Base-by-base conservation (phyloP, 2,888 invertebrate species). In the Steinernema scapterisci region DNA sequence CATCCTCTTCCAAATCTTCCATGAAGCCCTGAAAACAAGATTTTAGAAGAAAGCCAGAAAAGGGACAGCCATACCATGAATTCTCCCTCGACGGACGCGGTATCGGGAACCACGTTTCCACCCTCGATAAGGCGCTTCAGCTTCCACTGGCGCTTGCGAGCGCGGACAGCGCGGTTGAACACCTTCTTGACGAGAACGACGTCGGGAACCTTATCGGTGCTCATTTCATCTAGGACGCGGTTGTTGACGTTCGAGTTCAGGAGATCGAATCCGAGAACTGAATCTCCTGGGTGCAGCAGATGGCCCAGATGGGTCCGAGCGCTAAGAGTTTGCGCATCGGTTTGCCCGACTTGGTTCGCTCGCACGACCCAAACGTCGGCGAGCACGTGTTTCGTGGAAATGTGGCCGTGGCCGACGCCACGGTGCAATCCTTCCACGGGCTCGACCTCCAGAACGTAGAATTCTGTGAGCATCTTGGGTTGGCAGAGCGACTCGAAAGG, bases 1-100 rank as follows among this genome's bases (percentile, higher is more conserved):
- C 92, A 89, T 99, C 96, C 89, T 99, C 97, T 89, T 99, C 99
- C 79, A 99, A 89, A 87, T 99, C 99, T 84, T 97, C 95, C 89
- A 97, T 90, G 90, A 99, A 99, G 83, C 75, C 73, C 77, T 80
- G 31, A 27, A 81, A 76, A 48, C 44, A 1, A 31, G 23, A 19
- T 21, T 71, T 74, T 43, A 88, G 88, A 78, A 88, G 44, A 71
- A 38, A 70, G 52, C 3, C 19, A 71, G 77, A 70, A 38, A 9
- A 38, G 9, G 5, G 9, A 38, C 38, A 38, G 38, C 38, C 38
- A 11, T 70, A 83, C 81, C 75, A 76, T 77, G 78, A 85, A 86
- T 38, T 85, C 85, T 70, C 84, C 88, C 63, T 89, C 87, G 38
- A 88, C 86, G 70, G 88, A 88, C 48, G 86, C 88, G 1, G 88